These are phyloP conservation scores for Nephrocerus scutellatus DNA, from an alignment of 2,888 invertebrate species.

Conservation along the genomic window DNA sequence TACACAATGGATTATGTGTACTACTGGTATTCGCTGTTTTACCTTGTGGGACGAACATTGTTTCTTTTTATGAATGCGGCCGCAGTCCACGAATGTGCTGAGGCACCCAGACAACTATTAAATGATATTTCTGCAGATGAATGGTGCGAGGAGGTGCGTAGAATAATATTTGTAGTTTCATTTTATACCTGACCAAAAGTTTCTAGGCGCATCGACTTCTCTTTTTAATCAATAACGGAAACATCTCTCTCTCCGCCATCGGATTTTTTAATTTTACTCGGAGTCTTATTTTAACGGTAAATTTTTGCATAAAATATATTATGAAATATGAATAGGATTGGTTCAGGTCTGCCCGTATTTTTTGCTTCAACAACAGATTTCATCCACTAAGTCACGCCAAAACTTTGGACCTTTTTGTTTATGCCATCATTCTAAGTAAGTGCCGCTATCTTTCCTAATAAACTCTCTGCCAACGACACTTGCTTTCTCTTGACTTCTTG, in stretches of 20 bases:
- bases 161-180: not conserved
- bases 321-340: too few species aligned
- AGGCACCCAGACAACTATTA: constrained; percentile 9
- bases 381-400: too few species aligned
- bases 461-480: too few species aligned
- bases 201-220: constrained; percentile 14
- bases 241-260: constrained; percentile 17
- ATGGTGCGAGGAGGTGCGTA: constrained; percentile 16
- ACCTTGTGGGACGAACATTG: constrained; percentile 14
- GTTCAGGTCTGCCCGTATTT: too few species aligned
- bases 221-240: constrained; percentile 16
- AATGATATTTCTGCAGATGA: constrained; percentile 14
- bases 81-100: constrained; percentile 15
- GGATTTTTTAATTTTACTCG: constrained; percentile 19
- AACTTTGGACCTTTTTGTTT: too few species aligned
- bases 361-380: too few species aligned
- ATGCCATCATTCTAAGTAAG: too few species aligned
- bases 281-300: constrained; percentile 16
- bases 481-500: too few species aligned
- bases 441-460: too few species aligned
- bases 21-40: constrained; percentile 17
- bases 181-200: not conserved
- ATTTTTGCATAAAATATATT: too few species aligned
- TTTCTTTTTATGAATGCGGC: constrained; percentile 15
- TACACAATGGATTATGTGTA: constrained; percentile 14